Evolutionary conservation across 2,888 invertebrate genomes (phyloP).

Genomic region (Troides helena): DNA sequence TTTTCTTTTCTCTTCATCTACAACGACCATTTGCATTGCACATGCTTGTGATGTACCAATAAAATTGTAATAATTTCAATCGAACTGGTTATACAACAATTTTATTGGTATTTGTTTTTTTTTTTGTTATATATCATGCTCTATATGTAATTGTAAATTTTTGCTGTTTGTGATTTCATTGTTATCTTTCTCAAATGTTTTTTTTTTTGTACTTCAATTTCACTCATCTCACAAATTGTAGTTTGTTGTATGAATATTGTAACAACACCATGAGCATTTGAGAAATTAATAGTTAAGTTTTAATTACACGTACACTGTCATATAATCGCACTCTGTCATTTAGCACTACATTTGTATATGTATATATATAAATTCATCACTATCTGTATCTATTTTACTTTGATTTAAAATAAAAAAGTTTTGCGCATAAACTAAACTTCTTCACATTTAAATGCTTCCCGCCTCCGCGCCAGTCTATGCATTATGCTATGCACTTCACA

Average conservation of each 20-base stretch:
- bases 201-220: background rate
- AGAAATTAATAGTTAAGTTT: background rate
- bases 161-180: background rate
- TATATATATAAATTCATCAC: too few relatives aligned
- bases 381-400: too few relatives aligned
- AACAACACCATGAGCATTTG: background rate
- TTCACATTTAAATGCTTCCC: background rate
- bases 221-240: background rate
- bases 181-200: background rate
- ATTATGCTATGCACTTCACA: background rate
- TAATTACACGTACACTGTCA: background rate
- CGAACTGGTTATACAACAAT: background rate
- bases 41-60: conserved; percentile 11
- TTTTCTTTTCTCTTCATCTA: background rate
- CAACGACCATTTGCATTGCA: background rate
- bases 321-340: background rate
- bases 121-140: background rate
- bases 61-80: background rate
- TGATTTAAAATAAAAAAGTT: background rate
- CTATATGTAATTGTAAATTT: background rate
- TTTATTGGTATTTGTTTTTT: background rate
- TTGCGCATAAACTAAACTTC: background rate
- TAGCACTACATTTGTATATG: background rate
- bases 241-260: background rate
- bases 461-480: background rate